Conservation (phyloP, 2,888 invertebrate species). For the Nemapogon koenigi region DNA sequence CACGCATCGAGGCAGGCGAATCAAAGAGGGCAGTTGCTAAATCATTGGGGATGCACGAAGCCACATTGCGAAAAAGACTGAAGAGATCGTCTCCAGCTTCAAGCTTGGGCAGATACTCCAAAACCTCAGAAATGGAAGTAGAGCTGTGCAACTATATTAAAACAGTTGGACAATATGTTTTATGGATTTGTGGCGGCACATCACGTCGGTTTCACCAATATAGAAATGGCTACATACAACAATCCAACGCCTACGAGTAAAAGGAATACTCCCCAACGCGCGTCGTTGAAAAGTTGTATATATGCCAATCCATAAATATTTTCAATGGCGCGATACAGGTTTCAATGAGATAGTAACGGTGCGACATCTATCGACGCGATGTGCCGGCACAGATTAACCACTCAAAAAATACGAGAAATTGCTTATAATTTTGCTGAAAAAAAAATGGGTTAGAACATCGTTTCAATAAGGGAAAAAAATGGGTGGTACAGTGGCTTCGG, state of each 20-base stretch:
- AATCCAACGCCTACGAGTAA: too few species aligned
- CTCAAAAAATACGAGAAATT: conserved; percentile 12
- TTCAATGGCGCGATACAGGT: too few species aligned
- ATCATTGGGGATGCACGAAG: conserved; percentile 12
- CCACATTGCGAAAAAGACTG: conserved; percentile 12
- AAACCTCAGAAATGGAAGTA: conserved; percentile 11
- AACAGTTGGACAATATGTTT: conserved; percentile 11
- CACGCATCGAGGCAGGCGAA: conserved; percentile 13
- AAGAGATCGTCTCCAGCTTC: conserved; percentile 11
- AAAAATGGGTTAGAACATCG: conserved; percentile 12
- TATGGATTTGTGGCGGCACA: too few species aligned
- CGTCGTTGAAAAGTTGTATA: too few species aligned
- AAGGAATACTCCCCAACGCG: too few species aligned
- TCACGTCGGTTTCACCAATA: too few species aligned
- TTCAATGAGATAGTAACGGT: too few species aligned
- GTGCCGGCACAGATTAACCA: too few species aligned
- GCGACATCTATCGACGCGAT: too few species aligned
- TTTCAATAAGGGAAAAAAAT: conserved; percentile 11
- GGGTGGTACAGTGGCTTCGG: conserved; percentile 11
- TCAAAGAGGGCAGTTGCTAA: conserved; percentile 13
- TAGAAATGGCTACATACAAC: too few species aligned
- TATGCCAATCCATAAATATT: too few species aligned
- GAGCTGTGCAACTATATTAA: conserved; percentile 11
- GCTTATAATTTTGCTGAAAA: conserved; percentile 12
- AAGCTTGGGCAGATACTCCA: conserved; percentile 12